phyloP scores from a whole-genome alignment of 2,888 invertebrate genomes.

The Lepeophtheirus nordmannii region DNA sequence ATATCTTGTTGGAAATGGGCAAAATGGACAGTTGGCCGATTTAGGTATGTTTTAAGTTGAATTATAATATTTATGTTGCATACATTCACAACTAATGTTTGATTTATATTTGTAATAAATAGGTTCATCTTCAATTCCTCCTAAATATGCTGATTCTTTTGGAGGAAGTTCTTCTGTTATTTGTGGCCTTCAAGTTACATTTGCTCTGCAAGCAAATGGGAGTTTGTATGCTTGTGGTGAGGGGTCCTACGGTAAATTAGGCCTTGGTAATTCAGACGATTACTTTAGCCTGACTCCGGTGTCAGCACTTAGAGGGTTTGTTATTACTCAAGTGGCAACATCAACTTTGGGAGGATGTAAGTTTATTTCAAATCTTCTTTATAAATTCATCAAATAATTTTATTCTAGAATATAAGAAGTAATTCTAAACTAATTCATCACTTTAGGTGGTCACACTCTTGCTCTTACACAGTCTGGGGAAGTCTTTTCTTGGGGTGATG shows the following conservation, averaged over 20 bases:
- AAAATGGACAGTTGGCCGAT: conserved; percentile 49
- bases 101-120: neutral
- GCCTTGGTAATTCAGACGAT: conserved; percentile 49
- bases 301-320: conserved; percentile 43
- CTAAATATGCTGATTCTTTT: neutral
- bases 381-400: neutral
- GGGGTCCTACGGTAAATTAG: conserved; percentile 47
- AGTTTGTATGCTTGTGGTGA: conserved; percentile 48
- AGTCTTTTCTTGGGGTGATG: conserved; percentile 51
- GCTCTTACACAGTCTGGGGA: conserved; percentile 49
- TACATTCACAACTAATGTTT: neutral
- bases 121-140: neutral
- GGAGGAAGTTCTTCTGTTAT: conserved; percentile 38
- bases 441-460: conserved; percentile 45
- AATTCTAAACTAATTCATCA: neutral
- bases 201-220: conserved; percentile 46
- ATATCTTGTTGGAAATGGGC: conserved; percentile 46
- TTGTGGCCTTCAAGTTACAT: conserved; percentile 51
- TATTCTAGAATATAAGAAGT: neutral
- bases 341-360: conserved; percentile 49
- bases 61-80: conserved; percentile 5
- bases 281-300: conserved; percentile 43
- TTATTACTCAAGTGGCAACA: conserved; percentile 45
- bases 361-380: conserved; percentile 21
- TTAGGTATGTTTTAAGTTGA: conserved; percentile 32